Percentiles rank a stretch among this genome's conserved stretches.
Evolutionary conservation across 2,797 vertebrate genomes (phyloP).

Genomic region (Onychomys arenicola): DNA sequence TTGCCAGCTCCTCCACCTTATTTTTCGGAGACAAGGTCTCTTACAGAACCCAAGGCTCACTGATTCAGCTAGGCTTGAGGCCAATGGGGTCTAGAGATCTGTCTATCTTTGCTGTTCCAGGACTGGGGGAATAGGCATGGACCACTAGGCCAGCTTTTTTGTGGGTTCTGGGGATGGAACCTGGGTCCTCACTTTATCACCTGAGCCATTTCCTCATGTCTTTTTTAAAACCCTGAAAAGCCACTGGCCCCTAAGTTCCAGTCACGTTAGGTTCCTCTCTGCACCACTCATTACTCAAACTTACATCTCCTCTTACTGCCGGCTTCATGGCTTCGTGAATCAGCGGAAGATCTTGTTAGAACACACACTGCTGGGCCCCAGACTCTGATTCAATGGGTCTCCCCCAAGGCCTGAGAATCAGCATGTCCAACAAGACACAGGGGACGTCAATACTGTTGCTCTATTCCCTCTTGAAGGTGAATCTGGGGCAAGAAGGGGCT

Average conservation of each 20-base stretch:
- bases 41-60: not conserved
- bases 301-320: not conserved
- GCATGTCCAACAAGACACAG: not conserved
- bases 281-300: not conserved
- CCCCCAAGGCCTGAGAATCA: not conserved
- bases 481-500: not conserved
- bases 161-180: not conserved
- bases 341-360: not conserved
- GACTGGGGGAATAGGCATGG: not conserved
- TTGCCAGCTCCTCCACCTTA: not conserved
- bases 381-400: not conserved
- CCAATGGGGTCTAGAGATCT: not conserved
- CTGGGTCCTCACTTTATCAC: not conserved
- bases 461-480: not conserved
- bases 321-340: not conserved
- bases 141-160: not conserved
- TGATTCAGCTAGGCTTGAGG: not conserved
- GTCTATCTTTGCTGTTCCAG: not conserved
- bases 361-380: not conserved
- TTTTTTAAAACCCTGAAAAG: slow-evolving; percentile 42
- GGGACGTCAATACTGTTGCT: not conserved
- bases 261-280: not conserved
- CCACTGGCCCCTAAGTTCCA: not conserved
- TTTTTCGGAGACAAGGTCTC: not conserved
- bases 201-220: not conserved